Evolutionary conservation across 2,888 invertebrate species (phyloP), one percentile per base, ranked within the genome.

Genomic region (Cantharis nigra): DNA sequence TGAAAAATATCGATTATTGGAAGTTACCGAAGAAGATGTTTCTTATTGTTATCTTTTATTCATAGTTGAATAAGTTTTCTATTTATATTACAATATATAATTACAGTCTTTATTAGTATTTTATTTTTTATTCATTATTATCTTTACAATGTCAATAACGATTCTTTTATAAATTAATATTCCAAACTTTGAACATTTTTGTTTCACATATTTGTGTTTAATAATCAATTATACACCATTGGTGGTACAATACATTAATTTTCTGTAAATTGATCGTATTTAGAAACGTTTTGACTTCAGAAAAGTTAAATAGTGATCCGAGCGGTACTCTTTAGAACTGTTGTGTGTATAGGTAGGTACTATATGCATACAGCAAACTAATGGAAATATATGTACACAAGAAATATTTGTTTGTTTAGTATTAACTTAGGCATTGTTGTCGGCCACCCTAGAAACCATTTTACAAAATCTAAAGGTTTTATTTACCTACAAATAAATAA

Each of bases 371-470:
- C 85, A 87, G 83, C 83, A 82, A 84, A 82, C 84, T 84, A 84
- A 84, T 84, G 84, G 84, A 84, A 84, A 86, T 84, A 85, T 86
- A 85, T 87, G 86, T 86, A 87, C 87, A 86, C 83, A 86, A 85
- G 80, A 82, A 82, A 84, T 85, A 84, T 85, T 85, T 85, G 86
- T 82, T 83, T 84, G 85, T 83, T 85, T 81, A 84, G 83, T 84
- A 83, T 84, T 84, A 84, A 85, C 82, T 82, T 84, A 83, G 85
- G 85, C 84, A 85, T 85, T 85, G 84, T 85, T 82, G 82, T 78
- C 83, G 83, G 83, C 84, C 85, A 84, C 85, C 85, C 85, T 82
- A 80, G 83, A 84, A 84, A 83, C 81, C 76, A 80, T 81, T 81
- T 82, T 82, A 83, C 83, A 85, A 85, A 84, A 82, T 83, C 79